Conservation (phyloP, 2,888 invertebrate species). For the Branchipolynoe longqiensis region DNA sequence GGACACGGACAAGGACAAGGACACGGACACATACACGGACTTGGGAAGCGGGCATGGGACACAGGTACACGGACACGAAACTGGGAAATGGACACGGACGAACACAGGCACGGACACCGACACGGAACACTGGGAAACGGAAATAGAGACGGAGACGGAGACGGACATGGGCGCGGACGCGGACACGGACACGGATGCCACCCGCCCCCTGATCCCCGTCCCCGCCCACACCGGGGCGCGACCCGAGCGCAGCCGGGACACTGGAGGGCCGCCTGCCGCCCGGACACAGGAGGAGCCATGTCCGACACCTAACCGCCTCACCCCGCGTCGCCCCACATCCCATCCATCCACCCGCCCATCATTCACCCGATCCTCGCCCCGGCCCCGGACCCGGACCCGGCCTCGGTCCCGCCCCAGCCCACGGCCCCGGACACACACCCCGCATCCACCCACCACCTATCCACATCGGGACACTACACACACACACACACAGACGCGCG, state of each 20-base stretch:
- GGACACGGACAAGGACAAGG: no score
- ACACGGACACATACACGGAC: no score
- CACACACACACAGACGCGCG: not conserved
- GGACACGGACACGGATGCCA: not conserved
- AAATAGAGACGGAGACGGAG: no score
- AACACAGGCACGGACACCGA: no score
- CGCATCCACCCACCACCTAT: not conserved
- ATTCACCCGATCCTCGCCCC: not conserved
- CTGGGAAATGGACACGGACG: no score
- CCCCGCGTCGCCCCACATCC: not conserved
- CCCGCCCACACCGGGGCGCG: not conserved
- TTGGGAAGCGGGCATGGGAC: no score
- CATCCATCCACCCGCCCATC: not conserved
- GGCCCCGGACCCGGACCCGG: not conserved
- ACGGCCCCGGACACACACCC: not conserved
- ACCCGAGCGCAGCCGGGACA: not conserved
- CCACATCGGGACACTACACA: not conserved
- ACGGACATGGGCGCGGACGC: no score
- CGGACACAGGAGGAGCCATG: not conserved
- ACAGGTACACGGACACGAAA: no score
- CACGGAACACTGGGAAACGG: no score
- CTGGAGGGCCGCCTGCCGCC: no score
- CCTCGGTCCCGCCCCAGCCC: not conserved
- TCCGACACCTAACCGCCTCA: not conserved
- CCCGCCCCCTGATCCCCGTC: not conserved